Evolutionary conservation across 2,888 invertebrate species (phyloP).

Genomic region (Limulus polyphemus): DNA sequence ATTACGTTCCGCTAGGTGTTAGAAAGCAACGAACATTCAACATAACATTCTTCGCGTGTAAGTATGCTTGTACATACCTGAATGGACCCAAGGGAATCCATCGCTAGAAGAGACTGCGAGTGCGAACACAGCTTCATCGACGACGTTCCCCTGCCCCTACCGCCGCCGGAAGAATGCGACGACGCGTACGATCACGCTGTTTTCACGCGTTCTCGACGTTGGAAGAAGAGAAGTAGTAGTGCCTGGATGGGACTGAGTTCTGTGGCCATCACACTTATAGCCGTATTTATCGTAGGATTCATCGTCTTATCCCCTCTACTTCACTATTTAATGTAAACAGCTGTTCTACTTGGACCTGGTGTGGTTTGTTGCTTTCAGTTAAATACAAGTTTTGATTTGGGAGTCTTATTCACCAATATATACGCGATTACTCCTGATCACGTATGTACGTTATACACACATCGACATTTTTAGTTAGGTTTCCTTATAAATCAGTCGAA

Average conservation of each 20-base stretch:
- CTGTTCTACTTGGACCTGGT: too few species aligned
- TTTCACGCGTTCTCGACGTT: not conserved
- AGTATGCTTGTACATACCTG: not conserved
- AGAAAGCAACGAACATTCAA: too few species aligned
- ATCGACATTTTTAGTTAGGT: too few species aligned
- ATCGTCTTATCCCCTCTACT: conserved; percentile 26
- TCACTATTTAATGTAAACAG: conserved; percentile 7
- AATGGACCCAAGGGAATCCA: not conserved
- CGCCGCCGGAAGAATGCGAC: conserved; percentile 6
- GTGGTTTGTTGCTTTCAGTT: too few species aligned
- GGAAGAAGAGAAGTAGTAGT: not conserved
- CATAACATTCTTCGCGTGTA: too few species aligned
- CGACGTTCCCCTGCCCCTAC: conserved; percentile 4
- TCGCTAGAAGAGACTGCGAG: not conserved
- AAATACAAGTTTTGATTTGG: too few species aligned
- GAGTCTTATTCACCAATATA: too few species aligned
- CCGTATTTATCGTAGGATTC: conserved; percentile 24
- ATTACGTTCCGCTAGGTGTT: too few species aligned
- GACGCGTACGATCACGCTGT: conserved; percentile 2
- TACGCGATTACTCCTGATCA: too few species aligned
- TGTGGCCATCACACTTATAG: conserved; percentile 17
- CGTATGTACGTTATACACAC: too few species aligned
- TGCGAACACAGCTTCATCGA: conserved; percentile 5
- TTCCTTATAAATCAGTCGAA: too few species aligned
- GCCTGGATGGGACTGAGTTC: conserved; percentile 7